Evolutionary conservation across 2,113 vertebrate species (phyloP).

Genomic region (Notarius quadriscutis): DNA sequence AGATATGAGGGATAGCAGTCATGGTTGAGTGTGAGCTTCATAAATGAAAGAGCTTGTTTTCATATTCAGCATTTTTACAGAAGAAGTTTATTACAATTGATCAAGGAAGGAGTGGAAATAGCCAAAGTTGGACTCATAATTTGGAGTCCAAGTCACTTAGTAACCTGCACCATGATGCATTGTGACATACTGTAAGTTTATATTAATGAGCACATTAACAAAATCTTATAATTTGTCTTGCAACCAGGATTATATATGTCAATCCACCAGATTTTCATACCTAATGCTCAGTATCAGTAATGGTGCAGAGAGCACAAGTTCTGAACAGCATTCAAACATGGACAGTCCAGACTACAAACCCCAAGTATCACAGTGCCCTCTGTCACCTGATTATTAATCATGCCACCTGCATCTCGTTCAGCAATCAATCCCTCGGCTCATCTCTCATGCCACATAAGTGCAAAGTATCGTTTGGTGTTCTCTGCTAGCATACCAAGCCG

Average conservation of each 20-base stretch:
- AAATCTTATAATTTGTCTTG: not conserved
- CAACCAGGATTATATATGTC: not conserved
- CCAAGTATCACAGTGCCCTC: too few relatives aligned
- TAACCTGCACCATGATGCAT: not conserved
- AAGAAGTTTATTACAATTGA: not conserved
- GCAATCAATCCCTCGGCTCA: too few relatives aligned
- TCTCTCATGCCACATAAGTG: too few relatives aligned
- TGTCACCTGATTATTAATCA: too few relatives aligned
- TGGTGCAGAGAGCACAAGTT: too few relatives aligned
- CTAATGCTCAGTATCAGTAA: too few relatives aligned
- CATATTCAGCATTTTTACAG: not conserved
- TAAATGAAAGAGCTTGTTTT: not conserved
- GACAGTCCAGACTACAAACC: too few relatives aligned
- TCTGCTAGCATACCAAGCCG: too few relatives aligned
- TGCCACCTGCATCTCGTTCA: too few relatives aligned
- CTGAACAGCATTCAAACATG: too few relatives aligned
- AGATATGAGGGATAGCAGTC: not conserved
- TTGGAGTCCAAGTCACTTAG: not conserved
- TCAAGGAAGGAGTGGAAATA: not conserved
- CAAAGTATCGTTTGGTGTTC: too few relatives aligned
- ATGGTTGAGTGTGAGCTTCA: not conserved
- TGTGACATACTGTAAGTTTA: not conserved
- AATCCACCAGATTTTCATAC: too few relatives aligned
- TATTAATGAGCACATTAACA: not conserved
- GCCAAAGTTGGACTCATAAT: not conserved